phyloP scores from a whole-genome alignment of 2,888 invertebrate genomes.

The Drepanosiphum platanoidis region DNA sequence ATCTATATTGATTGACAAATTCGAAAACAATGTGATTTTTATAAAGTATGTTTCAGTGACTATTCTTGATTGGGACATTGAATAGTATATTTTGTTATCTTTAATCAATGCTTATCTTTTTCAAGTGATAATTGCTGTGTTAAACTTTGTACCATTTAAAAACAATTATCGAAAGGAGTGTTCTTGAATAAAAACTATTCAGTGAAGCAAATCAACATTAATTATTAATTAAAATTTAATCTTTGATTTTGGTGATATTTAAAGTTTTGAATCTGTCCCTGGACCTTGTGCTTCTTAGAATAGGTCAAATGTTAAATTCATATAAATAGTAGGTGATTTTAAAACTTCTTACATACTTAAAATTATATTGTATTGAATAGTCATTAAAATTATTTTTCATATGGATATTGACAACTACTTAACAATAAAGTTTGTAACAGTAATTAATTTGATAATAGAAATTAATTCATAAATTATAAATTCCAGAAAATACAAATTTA shows the following conservation, averaged over 20 bases:
- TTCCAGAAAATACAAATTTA: background rate
- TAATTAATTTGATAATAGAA: slow-evolving; percentile 5
- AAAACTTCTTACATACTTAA: slow-evolving; percentile 6
- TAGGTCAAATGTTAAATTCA: slow-evolving; percentile 36
- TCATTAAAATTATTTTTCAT: slow-evolving; percentile 24
- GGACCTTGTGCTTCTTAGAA: slow-evolving; percentile 27
- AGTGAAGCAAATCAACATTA: background rate
- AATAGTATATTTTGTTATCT: background rate
- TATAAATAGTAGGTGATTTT: background rate
- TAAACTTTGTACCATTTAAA: slow-evolving; percentile 21
- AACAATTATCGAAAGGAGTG: background rate
- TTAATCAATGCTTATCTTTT: background rate
- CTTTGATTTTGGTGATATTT: slow-evolving; percentile 50
- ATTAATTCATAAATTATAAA: too few species aligned
- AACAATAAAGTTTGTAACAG: background rate
- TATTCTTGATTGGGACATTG: background rate
- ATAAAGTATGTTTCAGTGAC: background rate
- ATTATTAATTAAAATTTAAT: slow-evolving; percentile 48
- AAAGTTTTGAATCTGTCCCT: slow-evolving; percentile 36
- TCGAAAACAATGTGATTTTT: background rate
- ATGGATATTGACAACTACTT: background rate
- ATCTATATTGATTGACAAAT: background rate
- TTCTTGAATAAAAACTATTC: slow-evolving; percentile 5
- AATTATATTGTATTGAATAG: slow-evolving; percentile 8
- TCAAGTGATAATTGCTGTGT: background rate